These are phyloP conservation scores for Trichacis sp. DNA, from an alignment of 2,888 invertebrate genomes.

Conservation along the genomic window DNA sequence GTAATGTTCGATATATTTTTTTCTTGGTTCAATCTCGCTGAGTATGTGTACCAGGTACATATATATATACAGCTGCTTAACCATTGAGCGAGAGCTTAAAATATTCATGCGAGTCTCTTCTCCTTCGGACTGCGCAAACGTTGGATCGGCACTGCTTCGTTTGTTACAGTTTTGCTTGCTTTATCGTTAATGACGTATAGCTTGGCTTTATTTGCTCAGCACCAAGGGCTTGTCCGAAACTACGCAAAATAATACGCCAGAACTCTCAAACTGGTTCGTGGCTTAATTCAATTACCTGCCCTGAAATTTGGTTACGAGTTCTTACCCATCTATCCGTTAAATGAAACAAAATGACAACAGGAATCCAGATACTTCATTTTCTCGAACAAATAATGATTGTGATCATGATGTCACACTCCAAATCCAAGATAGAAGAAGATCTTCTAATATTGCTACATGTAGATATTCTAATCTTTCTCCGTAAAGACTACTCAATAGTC, in stretches of 20 bases:
- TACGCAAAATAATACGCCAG: slow-evolving; percentile 14
- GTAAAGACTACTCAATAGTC: no score
- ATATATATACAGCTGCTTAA: slow-evolving; percentile 8
- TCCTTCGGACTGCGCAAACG: slow-evolving; percentile 14
- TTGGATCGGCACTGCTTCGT: slow-evolving; percentile 25
- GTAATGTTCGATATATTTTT: no score
- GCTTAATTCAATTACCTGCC: not conserved
- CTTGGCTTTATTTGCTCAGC: slow-evolving; percentile 27
- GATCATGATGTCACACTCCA: no score
- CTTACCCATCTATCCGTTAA: no score
- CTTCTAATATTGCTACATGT: no score
- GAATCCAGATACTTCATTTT: no score
- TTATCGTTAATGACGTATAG: slow-evolving; percentile 31
- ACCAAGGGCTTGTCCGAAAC: not conserved
- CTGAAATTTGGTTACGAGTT: no score
- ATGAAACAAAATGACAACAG: no score
- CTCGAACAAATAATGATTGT: no score
- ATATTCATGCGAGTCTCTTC: slow-evolving; percentile 21
- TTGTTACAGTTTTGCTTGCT: slow-evolving; percentile 30
- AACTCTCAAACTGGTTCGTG: not conserved
- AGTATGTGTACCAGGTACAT: not conserved
- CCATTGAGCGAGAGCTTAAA: slow-evolving; percentile 16
- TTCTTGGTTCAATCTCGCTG: slow-evolving; percentile 4
- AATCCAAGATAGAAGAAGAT: no score
- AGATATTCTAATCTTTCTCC: no score